Conservation (phyloP, 2,888 invertebrate species). For the Oscheius myriophilus region DNA sequence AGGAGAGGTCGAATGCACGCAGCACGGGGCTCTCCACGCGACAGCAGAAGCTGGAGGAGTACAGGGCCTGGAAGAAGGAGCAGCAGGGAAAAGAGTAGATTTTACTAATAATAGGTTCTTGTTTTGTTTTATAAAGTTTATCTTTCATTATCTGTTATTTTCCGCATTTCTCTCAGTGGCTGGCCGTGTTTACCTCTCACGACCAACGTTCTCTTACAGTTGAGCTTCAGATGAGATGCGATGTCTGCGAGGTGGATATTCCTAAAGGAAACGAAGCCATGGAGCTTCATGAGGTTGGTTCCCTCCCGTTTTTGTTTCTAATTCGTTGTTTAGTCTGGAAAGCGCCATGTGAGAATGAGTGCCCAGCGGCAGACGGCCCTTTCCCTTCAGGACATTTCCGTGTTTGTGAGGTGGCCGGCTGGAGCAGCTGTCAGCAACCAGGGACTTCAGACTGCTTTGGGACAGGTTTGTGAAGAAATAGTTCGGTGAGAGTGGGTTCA, state of each 20-base stretch:
- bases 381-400: constrained; percentile 13
- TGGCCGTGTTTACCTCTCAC: background rate
- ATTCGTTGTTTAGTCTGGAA: constrained; percentile 26
- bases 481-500: too few species aligned
- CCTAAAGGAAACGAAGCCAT: constrained; percentile 21
- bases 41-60: constrained; percentile 61
- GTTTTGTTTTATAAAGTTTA: constrained; percentile 11
- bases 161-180: too few species aligned
- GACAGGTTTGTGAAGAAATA: background rate
- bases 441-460: background rate
- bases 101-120: constrained; percentile 7
- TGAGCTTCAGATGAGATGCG: constrained; percentile 11
- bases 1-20: constrained; percentile 49
- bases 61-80: constrained; percentile 62
- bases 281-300: constrained; percentile 25
- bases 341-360: constrained; percentile 29
- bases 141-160: too few species aligned
- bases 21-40: constrained; percentile 43
- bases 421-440: background rate
- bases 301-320: background rate
- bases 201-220: background rate
- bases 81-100: constrained; percentile 23
- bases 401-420: constrained; percentile 26
- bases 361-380: constrained; percentile 8
- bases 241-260: constrained; percentile 23